Evolutionary conservation across 2,888 invertebrate species (phyloP).

Genomic region (Lordiphosa andalusiaca): DNA sequence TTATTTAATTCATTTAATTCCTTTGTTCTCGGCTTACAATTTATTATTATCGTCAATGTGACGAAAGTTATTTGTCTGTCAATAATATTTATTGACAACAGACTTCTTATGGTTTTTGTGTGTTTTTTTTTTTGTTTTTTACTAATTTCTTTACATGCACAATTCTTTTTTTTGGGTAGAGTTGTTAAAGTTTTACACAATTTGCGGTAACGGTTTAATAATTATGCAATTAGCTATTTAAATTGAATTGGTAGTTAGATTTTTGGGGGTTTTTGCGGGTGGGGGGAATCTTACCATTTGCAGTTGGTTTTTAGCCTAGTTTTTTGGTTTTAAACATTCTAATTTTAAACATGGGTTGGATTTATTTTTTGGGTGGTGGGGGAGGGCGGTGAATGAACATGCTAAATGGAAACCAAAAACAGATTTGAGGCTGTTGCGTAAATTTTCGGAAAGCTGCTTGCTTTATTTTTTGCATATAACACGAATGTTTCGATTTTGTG

Average conservation of each 20-base stretch:
- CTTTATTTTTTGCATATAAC: slow-evolving; percentile 48
- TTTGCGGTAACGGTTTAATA: slow-evolving; percentile 62
- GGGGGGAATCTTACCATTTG: slow-evolving; percentile 47
- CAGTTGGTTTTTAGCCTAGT: slow-evolving; percentile 55
- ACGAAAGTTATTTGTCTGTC: slow-evolving; percentile 80
- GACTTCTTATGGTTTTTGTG: slow-evolving; percentile 68
- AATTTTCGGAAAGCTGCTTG: slow-evolving; percentile 51
- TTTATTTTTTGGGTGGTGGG: slow-evolving; percentile 20
- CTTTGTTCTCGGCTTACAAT: slow-evolving; percentile 67
- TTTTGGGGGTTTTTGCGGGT: slow-evolving; percentile 39
- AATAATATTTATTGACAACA: slow-evolving; percentile 80
- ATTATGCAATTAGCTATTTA: slow-evolving; percentile 70
- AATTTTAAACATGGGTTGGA: slow-evolving; percentile 55
- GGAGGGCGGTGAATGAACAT: slow-evolving; percentile 24
- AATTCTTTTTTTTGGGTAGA: slow-evolving; percentile 46
- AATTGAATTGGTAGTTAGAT: slow-evolving; percentile 62
- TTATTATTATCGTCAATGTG: slow-evolving; percentile 81
- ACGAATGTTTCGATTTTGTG: slow-evolving; percentile 44
- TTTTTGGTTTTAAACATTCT: slow-evolving; percentile 62
- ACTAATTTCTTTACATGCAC: slow-evolving; percentile 59
- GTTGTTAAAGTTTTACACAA: slow-evolving; percentile 52
- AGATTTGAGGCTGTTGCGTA: slow-evolving; percentile 24
- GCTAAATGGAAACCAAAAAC: slow-evolving; percentile 52
- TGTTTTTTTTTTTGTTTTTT: slow-evolving; percentile 35
- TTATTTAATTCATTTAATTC: slow-evolving; percentile 74